Base-by-base conservation (phyloP, 1,140 invertebrate species). In the Drosophila quadrilineata region DNA sequence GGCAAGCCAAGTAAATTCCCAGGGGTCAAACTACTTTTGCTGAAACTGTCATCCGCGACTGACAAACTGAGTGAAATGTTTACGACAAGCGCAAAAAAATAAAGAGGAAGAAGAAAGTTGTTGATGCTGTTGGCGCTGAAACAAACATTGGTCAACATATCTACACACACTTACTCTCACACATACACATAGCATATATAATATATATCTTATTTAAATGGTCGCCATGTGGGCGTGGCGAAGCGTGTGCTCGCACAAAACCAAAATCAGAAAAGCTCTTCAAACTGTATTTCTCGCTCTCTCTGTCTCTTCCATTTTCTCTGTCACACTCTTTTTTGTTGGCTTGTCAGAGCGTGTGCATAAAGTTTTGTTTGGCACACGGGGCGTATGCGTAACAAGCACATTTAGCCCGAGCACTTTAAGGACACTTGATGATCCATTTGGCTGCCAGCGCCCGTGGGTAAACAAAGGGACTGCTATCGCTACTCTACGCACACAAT, bases 351-450 rank as follows among this genome's bases (percentile, higher is more conserved):
- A n/a, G 40, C 58, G 68, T 28, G 58, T 36, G 72, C 38, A 75
- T 43, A 68, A 73, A 73, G 49, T 82, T 76, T 73, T 84, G 64
- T 82, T 50, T 65, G 67, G 54, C 71, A 63, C 76, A 82, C 76
- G 76, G 45, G 40, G 69, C 77, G 73, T 84, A 73, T 76, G 69
- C 73, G 59, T 69, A 84, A 77, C 77, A 75, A 80, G 71, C 67
- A 48, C 58, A 46, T 71, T 54, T 29, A 22, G 43, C 33, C 49
- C n/a, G 58, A 52, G 50, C 68, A 69, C 59, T 73, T 82, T 41
- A 50, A 59, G 62, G 26, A 43, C 45, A 36, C 36, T 50, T 29
- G 45, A 50, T 40, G 46, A 54, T 52, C 48, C 74, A 77, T 58
- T 54, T 52, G 45, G 45, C 14, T 49, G 59, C 6, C 54, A 48